A percentile compares a stretch with the other conserved stretches of the same genome.
Evolutionary conservation across 2,888 invertebrate genomes (phyloP).

Genomic region (Cartodere bifasciata): DNA sequence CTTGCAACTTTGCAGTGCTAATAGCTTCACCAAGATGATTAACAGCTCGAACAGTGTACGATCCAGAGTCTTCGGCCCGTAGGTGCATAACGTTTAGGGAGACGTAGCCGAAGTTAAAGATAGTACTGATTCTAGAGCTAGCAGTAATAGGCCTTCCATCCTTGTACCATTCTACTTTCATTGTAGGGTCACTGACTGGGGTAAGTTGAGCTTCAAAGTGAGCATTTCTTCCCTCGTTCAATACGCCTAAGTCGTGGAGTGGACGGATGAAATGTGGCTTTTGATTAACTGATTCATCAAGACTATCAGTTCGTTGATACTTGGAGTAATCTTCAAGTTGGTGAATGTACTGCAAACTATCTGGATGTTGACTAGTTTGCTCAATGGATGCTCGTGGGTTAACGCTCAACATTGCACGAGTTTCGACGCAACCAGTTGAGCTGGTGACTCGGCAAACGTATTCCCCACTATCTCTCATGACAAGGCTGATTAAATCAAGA

Average conservation of each 20-base stretch:
- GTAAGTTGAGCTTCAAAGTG: constrained; percentile 88
- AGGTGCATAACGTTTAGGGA: constrained; percentile 97
- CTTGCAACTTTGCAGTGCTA: constrained; percentile 65
- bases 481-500: constrained; percentile 77
- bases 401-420: constrained; percentile 68
- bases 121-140: constrained; percentile 92
- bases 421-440: constrained; percentile 76
- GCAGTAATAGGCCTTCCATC: constrained; percentile 91
- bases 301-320: constrained; percentile 73
- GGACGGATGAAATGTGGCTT: constrained; percentile 81
- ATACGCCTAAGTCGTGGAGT: constrained; percentile 71
- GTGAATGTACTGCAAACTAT: constrained; percentile 79
- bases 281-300: constrained; percentile 69
- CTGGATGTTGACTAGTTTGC: constrained; percentile 80
- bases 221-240: constrained; percentile 82
- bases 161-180: constrained; percentile 93
- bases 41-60: constrained; percentile 83
- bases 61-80: constrained; percentile 95
- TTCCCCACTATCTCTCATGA: constrained; percentile 77
- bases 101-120: constrained; percentile 98
- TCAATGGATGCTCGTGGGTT: constrained; percentile 74
- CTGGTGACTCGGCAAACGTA: constrained; percentile 82
- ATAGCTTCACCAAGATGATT: constrained; percentile 85
- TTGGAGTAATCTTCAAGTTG: constrained; percentile 83
- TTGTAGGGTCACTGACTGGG: constrained; percentile 84